Evolutionary conservation across 1,140 invertebrate genomes (phyloP).

Genomic region (Piezodorus guildinii): DNA sequence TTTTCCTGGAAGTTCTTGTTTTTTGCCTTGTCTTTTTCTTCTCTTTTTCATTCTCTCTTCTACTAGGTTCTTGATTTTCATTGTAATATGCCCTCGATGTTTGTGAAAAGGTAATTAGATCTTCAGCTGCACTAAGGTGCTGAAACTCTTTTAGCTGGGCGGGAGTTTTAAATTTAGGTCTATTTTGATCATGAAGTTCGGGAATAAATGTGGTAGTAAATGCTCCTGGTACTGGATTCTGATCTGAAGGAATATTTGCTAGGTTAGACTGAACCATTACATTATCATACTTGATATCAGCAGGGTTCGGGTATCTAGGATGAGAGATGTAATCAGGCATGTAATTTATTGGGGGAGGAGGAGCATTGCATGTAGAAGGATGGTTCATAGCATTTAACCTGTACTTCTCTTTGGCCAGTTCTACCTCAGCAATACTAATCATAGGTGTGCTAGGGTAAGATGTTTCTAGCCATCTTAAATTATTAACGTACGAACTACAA

Average conservation of each 20-base stretch:
- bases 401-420: not conserved
- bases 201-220: not conserved
- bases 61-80: not conserved
- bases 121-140: not conserved
- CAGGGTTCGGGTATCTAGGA: not conserved
- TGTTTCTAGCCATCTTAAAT: not conserved
- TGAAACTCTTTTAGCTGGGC: slow-evolving; percentile 16
- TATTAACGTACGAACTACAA: not conserved
- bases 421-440: slow-evolving; percentile 20
- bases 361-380: not conserved
- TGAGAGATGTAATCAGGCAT: not conserved
- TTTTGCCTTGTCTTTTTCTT: too few species aligned
- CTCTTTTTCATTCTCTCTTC: too few species aligned
- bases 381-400: not conserved
- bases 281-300: not conserved
- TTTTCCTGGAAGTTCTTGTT: too few species aligned
- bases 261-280: not conserved
- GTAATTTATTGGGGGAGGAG: not conserved
- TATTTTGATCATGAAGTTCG: not conserved
- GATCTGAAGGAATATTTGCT: not conserved
- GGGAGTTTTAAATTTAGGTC: slow-evolving; percentile 11
- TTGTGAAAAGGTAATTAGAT: slow-evolving; percentile 1
- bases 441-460: slow-evolving; percentile 20
- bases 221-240: slow-evolving; percentile 1
- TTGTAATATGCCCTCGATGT: not conserved